Conservation (phyloP, 2,113 vertebrate species). For the Callipepla squamata region DNA sequence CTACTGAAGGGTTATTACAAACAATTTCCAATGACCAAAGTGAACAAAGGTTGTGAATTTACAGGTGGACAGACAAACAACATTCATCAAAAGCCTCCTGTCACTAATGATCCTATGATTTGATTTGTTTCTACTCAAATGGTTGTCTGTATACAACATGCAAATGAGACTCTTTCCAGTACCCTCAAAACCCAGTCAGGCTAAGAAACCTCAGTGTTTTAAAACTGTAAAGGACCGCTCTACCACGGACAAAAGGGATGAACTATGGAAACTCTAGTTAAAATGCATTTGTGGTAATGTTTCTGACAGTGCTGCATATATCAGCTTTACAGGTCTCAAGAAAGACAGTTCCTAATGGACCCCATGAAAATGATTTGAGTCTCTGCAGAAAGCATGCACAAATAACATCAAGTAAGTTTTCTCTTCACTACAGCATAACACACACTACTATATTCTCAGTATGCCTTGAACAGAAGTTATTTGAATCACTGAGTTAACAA, state of each 20-base stretch:
- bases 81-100: not conserved
- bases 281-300: not conserved
- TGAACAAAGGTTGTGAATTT: not conserved
- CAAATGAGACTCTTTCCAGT: not conserved
- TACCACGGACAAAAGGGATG: not conserved
- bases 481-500: not conserved
- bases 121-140: not conserved
- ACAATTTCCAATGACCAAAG: not conserved
- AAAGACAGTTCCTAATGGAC: not conserved
- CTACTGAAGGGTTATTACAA: not conserved
- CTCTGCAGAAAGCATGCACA: not conserved
- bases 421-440: not conserved
- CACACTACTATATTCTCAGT: not conserved
- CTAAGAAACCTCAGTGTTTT: not conserved
- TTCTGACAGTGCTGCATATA: not conserved
- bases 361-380: not conserved
- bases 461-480: not conserved
- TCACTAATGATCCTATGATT: rapidly evolving
- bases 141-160: not conserved
- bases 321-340: not conserved
- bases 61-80: not conserved
- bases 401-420: not conserved
- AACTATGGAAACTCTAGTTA: not conserved
- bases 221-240: not conserved
- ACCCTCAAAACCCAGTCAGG: not conserved